Base-by-base conservation (phyloP, 2,113 vertebrate species). In the Theropithecus gelada region DNA sequence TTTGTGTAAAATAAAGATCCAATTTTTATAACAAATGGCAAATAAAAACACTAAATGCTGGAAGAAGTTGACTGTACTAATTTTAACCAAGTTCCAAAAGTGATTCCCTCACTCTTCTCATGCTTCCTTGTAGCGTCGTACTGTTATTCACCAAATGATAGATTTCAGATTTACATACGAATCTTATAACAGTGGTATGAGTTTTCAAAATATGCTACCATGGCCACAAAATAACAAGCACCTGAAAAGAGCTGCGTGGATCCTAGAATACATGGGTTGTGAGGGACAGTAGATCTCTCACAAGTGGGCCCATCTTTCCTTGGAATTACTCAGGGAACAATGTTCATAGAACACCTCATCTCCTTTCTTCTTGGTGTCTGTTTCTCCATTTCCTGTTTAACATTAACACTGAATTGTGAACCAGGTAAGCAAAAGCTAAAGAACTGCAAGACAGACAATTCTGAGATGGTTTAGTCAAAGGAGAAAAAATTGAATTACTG, bases 11-110 rank as follows among this genome's bases (percentile, higher is more conserved):
- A 94, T 80, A 81, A 84, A 92, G 40, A 88, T 96, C 88, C 35
- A 23, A 18, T 89, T 97, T 97, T 97, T 97, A 87, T 97, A 97
- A 94, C 78, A 96, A 97, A 96, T 91, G 85, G n/a, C 50, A 93
- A 96, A 95, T 97, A 94, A 97, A 98, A 92, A 57, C 40, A 73
- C 79, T 61, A 64, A 76, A 75, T 88, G 6, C 78, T 75, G 59
- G 55, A 96, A 90, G 80, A 72, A 75, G 23, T 82, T 59, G 90
- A n/a, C 66, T 87, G 61, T 73, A 52, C 83, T 88, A 5, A 43
- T 70, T 83, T 55, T 92, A 43, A 2, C 32, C 40, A 30, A 23
- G 18, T 12, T 73, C 43, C 59, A 22, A 17, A 22, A 12, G 17
- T 4, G 40, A 43, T 59, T 86, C 22, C 23, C 45, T 20, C 27